Percentiles rank a stretch among this genome's conserved stretches.
Conservation (phyloP, 2,888 invertebrate species). For the Cryptops parisi region DNA sequence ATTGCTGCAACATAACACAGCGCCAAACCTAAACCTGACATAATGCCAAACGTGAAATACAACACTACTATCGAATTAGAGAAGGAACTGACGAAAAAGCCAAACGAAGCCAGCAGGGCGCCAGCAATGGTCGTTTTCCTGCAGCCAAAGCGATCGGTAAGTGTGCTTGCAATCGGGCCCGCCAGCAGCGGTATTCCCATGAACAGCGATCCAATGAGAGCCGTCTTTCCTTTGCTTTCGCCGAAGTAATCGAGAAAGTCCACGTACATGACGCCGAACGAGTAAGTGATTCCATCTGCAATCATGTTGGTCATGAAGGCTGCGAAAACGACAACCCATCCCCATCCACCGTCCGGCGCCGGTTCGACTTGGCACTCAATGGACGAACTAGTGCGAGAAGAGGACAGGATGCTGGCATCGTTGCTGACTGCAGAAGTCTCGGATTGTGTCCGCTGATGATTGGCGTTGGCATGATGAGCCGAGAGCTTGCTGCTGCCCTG, state of each 20-base stretch:
- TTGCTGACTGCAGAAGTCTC: conserved; percentile 8
- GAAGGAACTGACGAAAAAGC: conserved; percentile 61
- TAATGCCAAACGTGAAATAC: conserved; percentile 65
- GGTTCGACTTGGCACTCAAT: conserved; percentile 7
- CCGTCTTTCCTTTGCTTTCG: conserved; percentile 69
- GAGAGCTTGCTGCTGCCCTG: neutral
- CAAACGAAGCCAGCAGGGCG: conserved; percentile 54
- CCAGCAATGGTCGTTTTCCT: conserved; percentile 62
- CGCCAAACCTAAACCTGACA: conserved; percentile 70
- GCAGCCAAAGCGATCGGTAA: conserved; percentile 67
- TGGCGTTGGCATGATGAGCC: neutral
- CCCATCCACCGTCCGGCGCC: conserved; percentile 74
- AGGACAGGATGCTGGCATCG: conserved; percentile 4
- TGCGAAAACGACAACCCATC: conserved; percentile 81
- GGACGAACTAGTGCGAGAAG: conserved; percentile 7
- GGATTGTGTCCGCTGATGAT: conserved; percentile 10
- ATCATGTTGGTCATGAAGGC: conserved; percentile 80
- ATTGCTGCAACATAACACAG: conserved; percentile 77
- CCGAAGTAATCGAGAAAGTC: conserved; percentile 73
- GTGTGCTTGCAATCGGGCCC: conserved; percentile 68
- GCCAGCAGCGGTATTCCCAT: conserved; percentile 80
- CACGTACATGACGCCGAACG: conserved; percentile 77
- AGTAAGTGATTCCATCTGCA: conserved; percentile 83
- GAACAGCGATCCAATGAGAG: conserved; percentile 79
- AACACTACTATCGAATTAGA: conserved; percentile 56